Conservation (phyloP, 2,113 vertebrate species). For the Thryonomys swinderianus region DNA sequence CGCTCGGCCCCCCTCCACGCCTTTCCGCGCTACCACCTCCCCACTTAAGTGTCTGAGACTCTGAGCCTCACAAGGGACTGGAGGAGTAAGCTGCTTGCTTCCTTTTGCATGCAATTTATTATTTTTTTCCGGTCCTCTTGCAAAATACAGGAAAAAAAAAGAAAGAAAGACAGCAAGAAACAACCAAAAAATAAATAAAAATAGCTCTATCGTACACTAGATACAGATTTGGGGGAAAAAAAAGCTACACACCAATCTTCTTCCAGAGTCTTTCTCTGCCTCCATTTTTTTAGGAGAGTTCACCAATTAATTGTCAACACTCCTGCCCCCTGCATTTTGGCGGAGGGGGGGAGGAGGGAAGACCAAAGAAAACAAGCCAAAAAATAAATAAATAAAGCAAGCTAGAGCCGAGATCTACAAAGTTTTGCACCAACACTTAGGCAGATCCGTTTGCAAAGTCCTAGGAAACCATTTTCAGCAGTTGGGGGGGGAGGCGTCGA, state of each 20-base stretch:
- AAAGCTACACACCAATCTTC: slow-evolving; percentile 96
- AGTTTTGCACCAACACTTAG: slow-evolving; percentile 89
- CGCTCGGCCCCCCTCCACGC: slow-evolving; percentile 56
- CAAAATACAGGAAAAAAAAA: slow-evolving; percentile 76
- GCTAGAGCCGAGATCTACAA: slow-evolving; percentile 85
- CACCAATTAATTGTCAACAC: slow-evolving; percentile 89
- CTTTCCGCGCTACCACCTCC: slow-evolving; percentile 81
- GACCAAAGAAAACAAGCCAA: slow-evolving; percentile 79
- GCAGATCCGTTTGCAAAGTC: slow-evolving; percentile 92
- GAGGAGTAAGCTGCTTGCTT: slow-evolving; percentile 82
- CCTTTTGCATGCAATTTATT: slow-evolving; percentile 85
- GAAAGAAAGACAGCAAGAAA: slow-evolving; percentile 79
- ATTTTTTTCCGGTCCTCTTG: slow-evolving; percentile 83
- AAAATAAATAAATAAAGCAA: slow-evolving; percentile 83
- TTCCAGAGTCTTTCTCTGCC: slow-evolving; percentile 94
- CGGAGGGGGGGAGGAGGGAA: slow-evolving; percentile 81
- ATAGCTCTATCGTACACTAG: slow-evolving; percentile 79
- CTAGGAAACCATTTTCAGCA: slow-evolving; percentile 92
- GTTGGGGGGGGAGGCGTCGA: slow-evolving; percentile 87
- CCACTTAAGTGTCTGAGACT: slow-evolving; percentile 81
- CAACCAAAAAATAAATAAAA: slow-evolving; percentile 59
- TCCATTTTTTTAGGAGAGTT: slow-evolving; percentile 93
- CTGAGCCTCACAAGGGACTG: slow-evolving; percentile 78
- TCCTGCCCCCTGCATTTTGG: slow-evolving; percentile 88
- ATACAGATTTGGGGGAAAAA: slow-evolving; percentile 82